phyloP scores from a whole-genome alignment of 2,888 invertebrate genomes.

The Platycnemis pennipes region DNA sequence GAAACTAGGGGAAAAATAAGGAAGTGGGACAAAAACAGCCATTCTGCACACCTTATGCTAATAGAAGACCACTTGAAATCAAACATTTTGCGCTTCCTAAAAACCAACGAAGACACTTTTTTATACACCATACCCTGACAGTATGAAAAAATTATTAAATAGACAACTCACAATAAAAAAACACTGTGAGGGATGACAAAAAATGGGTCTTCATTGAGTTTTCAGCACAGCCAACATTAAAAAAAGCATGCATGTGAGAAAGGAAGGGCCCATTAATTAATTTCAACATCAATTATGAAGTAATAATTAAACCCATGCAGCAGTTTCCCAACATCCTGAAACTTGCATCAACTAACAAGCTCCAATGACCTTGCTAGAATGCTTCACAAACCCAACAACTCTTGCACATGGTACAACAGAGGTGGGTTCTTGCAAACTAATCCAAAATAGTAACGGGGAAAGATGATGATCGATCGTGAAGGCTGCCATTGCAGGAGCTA shows the following conservation, averaged over 20 bases:
- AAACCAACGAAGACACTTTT: conserved; percentile 23
- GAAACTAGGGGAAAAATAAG: conserved; percentile 41
- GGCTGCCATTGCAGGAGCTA: conserved; percentile 58
- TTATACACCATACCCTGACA: not conserved
- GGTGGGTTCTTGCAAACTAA: conserved; percentile 35
- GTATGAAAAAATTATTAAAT: not conserved
- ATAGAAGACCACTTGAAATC: conserved; percentile 51
- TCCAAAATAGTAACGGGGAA: conserved; percentile 41
- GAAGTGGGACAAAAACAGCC: conserved; percentile 58
- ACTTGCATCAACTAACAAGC: conserved; percentile 63
- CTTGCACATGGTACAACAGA: conserved; percentile 59
- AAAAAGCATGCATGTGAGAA: conserved; percentile 51
- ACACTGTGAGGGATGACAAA: not conserved
- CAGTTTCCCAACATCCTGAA: conserved; percentile 62
- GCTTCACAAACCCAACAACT: conserved; percentile 59
- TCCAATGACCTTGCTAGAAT: conserved; percentile 65
- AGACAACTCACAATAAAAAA: not conserved
- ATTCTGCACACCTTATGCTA: conserved; percentile 64
- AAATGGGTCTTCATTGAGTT: conserved; percentile 47
- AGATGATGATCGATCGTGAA: conserved; percentile 30
- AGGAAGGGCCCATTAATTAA: conserved; percentile 56
- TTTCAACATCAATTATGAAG: conserved; percentile 18
- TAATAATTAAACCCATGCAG: conserved; percentile 65
- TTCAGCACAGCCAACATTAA: conserved; percentile 37
- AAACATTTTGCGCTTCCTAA: conserved; percentile 10